Conservation (phyloP, 2,113 vertebrate genomes). For the Cyprinodon tularosa region DNA sequence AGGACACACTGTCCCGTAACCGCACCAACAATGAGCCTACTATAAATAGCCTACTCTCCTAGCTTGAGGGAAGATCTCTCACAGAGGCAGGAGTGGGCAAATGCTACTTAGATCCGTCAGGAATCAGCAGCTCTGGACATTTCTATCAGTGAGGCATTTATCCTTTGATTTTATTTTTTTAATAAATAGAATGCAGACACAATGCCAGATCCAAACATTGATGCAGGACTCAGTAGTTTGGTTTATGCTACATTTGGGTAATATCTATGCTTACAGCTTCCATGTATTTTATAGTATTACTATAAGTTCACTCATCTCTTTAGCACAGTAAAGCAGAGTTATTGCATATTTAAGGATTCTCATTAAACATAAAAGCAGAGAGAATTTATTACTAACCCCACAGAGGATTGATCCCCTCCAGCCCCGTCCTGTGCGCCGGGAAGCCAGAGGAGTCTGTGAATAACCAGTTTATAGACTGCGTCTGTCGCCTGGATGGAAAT, state of each 20-base stretch:
- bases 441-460: slow-evolving; percentile 47
- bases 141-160: slow-evolving; percentile 16
- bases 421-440: slow-evolving; percentile 42
- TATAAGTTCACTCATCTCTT: slow-evolving; percentile 55
- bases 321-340: slow-evolving; percentile 48
- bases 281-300: slow-evolving; percentile 47
- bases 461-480: slow-evolving; percentile 49
- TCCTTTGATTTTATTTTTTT: not conserved
- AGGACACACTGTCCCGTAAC: slow-evolving; percentile 79
- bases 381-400: slow-evolving; percentile 58
- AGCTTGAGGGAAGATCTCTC: slow-evolving; percentile 74
- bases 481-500: slow-evolving; percentile 48
- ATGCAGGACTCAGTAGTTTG: not conserved
- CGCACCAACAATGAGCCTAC: slow-evolving; percentile 77
- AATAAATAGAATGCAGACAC: not conserved
- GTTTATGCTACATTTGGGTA: slow-evolving; percentile 11
- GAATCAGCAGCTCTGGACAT: slow-evolving; percentile 38
- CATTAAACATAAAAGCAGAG: slow-evolving; percentile 65
- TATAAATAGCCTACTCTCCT: slow-evolving; percentile 80
- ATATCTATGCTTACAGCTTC: slow-evolving; percentile 23
- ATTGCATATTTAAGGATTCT: slow-evolving; percentile 68
- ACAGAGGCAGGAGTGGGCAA: slow-evolving; percentile 70
- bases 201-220: not conserved
- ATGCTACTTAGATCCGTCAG: slow-evolving; percentile 64
- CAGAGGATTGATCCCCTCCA: slow-evolving; percentile 54